Evolutionary conservation across 2,797 vertebrate genomes (phyloP), one percentile per base, ranked within the genome.

Genomic region (Propithecus deckenii): DNA sequence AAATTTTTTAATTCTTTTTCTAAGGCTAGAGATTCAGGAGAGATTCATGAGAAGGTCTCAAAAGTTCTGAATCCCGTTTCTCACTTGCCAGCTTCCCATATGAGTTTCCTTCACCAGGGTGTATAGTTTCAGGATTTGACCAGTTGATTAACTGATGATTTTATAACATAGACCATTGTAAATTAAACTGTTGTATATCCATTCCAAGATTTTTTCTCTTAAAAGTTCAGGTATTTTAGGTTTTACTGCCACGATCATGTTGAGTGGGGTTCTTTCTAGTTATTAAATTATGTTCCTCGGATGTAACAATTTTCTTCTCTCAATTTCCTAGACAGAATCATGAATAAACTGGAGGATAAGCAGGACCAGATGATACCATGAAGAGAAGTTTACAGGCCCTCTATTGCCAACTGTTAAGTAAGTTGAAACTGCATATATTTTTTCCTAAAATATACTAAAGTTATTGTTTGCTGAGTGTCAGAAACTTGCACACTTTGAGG

Each of bases 321-420:
- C 95, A 10, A 79, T 98, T 97, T 98, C 91, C 97, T 96, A 99
- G 98, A 99, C 99, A 99, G 99, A 99, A 99, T 99, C 99, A 99
- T 99, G 99, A 99, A 99, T 99, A 99, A 99, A 99, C 99, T 99
- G 99, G 99, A 99, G 99, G 99, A 99, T 98, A 99, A 99, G 98
- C 99, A 99, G 99, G 99, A 99, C 98, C 99, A 99, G 99, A 99
- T 99, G 99, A 99, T 99, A 99, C 99, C 99, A 99, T 99, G 99
- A 99, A 99, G 99, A 99, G 99, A 99, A 99, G 99, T 99, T 99
- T 99, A 99, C 99, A 99, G 99, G 99, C 99, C 99, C 99, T 99
- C 99, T 99, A 99, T 99, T 99, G 99, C 99, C 99, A 99, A 99
- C 99, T 99, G 98, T 99, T 99, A 99, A 99, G 99, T 99, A 99